Evolutionary conservation across 1,140 invertebrate species (phyloP), one percentile per base, ranked within the genome.

Genomic region (Ectropis grisescens): DNA sequence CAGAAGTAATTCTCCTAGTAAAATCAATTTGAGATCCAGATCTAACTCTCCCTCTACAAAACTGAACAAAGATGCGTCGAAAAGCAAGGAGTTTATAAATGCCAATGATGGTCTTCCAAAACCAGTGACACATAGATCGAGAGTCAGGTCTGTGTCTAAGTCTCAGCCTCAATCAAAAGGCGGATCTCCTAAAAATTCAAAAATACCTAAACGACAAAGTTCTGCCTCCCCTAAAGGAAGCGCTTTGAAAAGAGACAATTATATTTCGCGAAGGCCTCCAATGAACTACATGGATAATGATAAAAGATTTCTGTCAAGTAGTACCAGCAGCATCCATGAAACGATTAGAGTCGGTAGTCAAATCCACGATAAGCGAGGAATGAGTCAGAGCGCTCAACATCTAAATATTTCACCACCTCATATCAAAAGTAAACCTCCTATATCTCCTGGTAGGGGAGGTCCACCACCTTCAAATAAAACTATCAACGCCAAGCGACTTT

Each of bases 251-350:
- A 37, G 52, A 26, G 68, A 58, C 11, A 27, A 30, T 23, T 46
- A 45, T 3, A 51, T 27, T 37, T 37, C 58, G 13, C 41, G 58
- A 54, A 56, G 54, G 41, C 49, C 64, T 19, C 34, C 62, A 11
- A 47, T 75, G 37, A 70, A 56, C 39, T 56, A 47, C 44, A 38
- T 79, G 14, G 58, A 55, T 32, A 58, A 59, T 52, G 75, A 66
- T 52, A 76, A 76, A 49, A 66, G 64, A 33, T 81, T 69, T 33
- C 81, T 84, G 25, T 84, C 82, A 2, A 83, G 67, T 23, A 83
- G 82, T 39, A 82, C 80, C 0, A 82, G 80, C 37, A 82, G 80
- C 41, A 82, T 84, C 33, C 65, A 82, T 29, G 80, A 84, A 48
- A 82, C 70, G 1, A 75, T 71, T 14, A 71, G 50, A 50, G 58